These are phyloP conservation scores for Xiphophorus couchianus DNA, from an alignment of 2,113 vertebrate genomes.

Conservation along the genomic window DNA sequence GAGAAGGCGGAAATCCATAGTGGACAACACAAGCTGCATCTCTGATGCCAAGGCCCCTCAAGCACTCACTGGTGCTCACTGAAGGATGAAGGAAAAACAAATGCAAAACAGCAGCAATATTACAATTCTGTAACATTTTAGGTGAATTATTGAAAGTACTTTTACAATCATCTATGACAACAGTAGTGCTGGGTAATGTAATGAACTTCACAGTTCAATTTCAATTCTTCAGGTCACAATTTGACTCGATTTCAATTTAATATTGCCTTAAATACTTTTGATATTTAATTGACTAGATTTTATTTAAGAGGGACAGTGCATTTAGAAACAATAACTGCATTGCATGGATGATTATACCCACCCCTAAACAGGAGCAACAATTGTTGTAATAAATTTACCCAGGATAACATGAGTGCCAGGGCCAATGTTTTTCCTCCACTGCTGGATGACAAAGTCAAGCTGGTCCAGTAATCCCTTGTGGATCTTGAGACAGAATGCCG, in stretches of 20 bases:
- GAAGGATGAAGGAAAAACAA: slow-evolving; percentile 2
- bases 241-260: no score
- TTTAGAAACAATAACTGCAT: no score
- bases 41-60: slow-evolving; percentile 80
- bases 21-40: slow-evolving; percentile 91
- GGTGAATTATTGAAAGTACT: no score
- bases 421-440: slow-evolving; percentile 84
- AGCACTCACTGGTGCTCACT: slow-evolving; percentile 88
- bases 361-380: background rate
- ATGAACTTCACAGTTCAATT: no score
- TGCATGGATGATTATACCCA: no score
- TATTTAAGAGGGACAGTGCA: no score
- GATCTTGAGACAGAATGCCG: slow-evolving; percentile 84
- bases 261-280: no score
- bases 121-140: background rate
- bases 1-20: slow-evolving; percentile 86
- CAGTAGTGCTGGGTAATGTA: no score
- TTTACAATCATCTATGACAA: no score
- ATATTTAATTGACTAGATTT: no score
- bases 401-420: slow-evolving; percentile 81
- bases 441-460: slow-evolving; percentile 76
- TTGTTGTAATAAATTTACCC: slow-evolving; percentile 74
- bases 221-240: no score
- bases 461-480: slow-evolving; percentile 77
- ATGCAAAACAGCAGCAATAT: background rate